Conservation (phyloP, 2,113 vertebrate species). For the Sporophila hypoxantha region DNA sequence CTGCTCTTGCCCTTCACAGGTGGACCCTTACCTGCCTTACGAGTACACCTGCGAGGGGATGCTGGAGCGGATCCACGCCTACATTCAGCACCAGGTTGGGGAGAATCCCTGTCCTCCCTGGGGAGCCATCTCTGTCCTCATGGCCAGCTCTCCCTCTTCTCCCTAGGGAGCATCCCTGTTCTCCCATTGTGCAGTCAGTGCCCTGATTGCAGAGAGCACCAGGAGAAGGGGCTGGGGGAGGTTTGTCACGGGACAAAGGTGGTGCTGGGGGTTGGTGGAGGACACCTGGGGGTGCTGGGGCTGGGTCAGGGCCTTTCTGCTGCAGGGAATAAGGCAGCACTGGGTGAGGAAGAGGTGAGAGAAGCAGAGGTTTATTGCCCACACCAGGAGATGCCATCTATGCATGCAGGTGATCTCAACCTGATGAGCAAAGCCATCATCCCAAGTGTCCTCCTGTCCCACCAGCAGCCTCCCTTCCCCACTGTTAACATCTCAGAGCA, state of each 20-base stretch:
- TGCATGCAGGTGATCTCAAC: background rate
- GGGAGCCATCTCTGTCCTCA: background rate
- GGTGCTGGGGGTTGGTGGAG: background rate
- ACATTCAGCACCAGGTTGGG: constrained; percentile 93
- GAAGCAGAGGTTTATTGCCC: background rate
- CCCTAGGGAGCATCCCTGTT: background rate
- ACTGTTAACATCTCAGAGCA: rapidly evolving
- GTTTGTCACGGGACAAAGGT: background rate
- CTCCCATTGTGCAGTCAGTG: background rate
- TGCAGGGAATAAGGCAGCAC: background rate
- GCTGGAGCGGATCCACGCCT: constrained; percentile 91
- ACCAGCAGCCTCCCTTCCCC: background rate
- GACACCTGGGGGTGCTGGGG: background rate
- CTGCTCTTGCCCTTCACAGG: constrained; percentile 66
- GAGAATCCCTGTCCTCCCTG: background rate
- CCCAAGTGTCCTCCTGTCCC: background rate
- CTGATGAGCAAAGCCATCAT: background rate
- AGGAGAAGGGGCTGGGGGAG: background rate
- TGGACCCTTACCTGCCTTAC: constrained; percentile 91
- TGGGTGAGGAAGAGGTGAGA: background rate
- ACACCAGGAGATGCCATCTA: background rate
- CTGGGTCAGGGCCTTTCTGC: background rate
- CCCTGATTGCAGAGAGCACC: background rate
- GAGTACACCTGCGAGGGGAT: constrained; percentile 95
- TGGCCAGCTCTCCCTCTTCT: background rate